Evolutionary conservation across 2,797 vertebrate genomes (phyloP).

Genomic region (Trematocara caparti): DNA sequence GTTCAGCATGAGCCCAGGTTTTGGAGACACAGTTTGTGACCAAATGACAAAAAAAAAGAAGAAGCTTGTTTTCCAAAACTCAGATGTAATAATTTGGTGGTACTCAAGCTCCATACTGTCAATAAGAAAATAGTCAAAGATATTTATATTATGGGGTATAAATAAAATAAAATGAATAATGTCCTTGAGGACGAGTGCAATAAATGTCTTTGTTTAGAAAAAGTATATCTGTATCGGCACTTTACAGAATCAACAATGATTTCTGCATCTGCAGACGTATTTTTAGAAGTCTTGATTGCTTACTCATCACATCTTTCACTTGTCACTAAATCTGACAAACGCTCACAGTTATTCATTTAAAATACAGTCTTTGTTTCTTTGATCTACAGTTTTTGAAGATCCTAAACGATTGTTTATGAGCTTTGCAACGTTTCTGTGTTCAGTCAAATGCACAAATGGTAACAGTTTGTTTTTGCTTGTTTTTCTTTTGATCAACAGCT

Average conservation of each 20-base stretch:
- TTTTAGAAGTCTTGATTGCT: background rate
- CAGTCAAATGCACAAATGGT: background rate
- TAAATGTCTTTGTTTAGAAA: background rate
- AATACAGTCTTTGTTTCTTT: background rate
- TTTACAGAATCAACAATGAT: background rate
- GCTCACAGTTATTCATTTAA: background rate
- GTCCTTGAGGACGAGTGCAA: background rate
- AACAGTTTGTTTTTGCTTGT: background rate
- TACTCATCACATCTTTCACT: background rate
- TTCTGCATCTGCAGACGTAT: background rate
- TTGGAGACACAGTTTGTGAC: background rate
- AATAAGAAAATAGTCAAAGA: background rate
- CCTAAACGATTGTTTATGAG: background rate
- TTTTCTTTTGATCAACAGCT: slow-evolving; percentile 71
- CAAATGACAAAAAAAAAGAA: background rate
- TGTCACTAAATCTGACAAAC: background rate
- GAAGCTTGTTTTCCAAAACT: background rate
- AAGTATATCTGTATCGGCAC: background rate
- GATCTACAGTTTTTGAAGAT: background rate
- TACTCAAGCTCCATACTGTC: background rate
- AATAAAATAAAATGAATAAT: background rate
- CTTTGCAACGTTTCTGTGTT: background rate
- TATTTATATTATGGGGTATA: background rate
- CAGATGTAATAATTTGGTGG: background rate
- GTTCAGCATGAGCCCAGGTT: background rate